Evolutionary conservation across 2,113 vertebrate species (phyloP), one percentile per base, ranked within the genome.

Genomic region (Ophiodon elongatus): DNA sequence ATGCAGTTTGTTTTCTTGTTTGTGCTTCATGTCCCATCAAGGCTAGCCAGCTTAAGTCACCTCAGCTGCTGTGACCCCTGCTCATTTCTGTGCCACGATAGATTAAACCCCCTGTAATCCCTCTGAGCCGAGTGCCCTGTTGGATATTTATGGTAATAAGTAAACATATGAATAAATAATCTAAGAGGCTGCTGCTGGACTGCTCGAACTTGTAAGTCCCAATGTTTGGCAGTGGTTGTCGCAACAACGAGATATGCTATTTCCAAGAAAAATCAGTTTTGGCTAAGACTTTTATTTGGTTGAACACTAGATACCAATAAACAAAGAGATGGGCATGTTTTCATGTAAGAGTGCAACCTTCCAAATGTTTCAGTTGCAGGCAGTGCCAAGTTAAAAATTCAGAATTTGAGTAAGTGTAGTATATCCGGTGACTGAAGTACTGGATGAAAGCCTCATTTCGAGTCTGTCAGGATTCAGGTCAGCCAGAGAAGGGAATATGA

Each of bases 81-180:
- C 94, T 94, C 90, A 93, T 93, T 94, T 94, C 84, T 92, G 88
- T 91, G 93, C 85, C 91, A 91, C 59, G 77, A 89, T 89, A 94
- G 94, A 94, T 94, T 94, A 94, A 88, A 50, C 69, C 72, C 77
- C 75, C 79, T 91, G 89, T 94, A 95, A 96, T 95, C 94, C 89
- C 82, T 79, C 84, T 84, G 80, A 92, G 82, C 84, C 63, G 67
- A 82, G 83, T 76, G 85, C 91, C 89, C 89, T 70, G 84, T 89
- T 90, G 91, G 94, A 94, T 94, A 85, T 90, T 93, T 86, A 90
- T 88, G 86, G 90, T 93, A 91, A 93, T 93, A 93, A 94, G 93
- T 90, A 91, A 93, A 93, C 88, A 92, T 91, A 92, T 92, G 90
- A 94, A 95, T 92, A 92, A 93, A 94, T 93, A 92, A 93, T 91